Base-by-base conservation (phyloP, 2,113 vertebrate genomes). In the Rhombomys opimus region DNA sequence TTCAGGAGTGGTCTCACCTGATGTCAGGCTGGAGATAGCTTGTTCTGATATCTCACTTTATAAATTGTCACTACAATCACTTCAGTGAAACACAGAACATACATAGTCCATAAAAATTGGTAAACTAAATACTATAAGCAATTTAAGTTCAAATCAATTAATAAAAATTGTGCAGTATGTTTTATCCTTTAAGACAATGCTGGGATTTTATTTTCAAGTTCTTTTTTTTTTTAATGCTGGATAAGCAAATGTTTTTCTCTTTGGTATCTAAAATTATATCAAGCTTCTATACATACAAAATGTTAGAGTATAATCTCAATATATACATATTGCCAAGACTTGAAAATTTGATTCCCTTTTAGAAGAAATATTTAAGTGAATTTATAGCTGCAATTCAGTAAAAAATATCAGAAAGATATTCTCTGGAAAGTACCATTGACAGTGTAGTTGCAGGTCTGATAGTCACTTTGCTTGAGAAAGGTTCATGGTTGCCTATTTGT, bases 271-370 rank as follows among this genome's bases (percentile, higher is more conserved):
- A 85, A 93, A 87, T 61, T 82, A 89, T 15, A 63, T 27, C 87
- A 92, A 86, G 32, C 17, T 76, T 95, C 61, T 73, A 35, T 84
- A 93, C 38, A 54, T 85, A 86, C 50, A 86, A 68, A 88, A 54
- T 38, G 68, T 57, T 68, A 63, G 81, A 87, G 6, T 76, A 0
- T 59, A 89, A 91, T 91, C 52, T n/a, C n/a, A 92, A 65, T 15
- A 82, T 80, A 41, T 38, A 63, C 10, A 73, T 59, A 84, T 30
- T 84, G 13, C 2, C 93, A 46, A 75, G 23, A 2, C n/a, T 90
- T 89, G 75, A 82, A 93, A 95, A 96, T 76, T 54, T 90, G 15
- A 85, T 75, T 78, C 77, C 10, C 87, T 67, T 94, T 91, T 77
- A 54, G 30, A 89, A 90, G 59, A 92, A 86, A 68, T 50, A 68